phyloP scores from a whole-genome alignment of 2,113 vertebrate species.

The Heteronetta atricapilla region DNA sequence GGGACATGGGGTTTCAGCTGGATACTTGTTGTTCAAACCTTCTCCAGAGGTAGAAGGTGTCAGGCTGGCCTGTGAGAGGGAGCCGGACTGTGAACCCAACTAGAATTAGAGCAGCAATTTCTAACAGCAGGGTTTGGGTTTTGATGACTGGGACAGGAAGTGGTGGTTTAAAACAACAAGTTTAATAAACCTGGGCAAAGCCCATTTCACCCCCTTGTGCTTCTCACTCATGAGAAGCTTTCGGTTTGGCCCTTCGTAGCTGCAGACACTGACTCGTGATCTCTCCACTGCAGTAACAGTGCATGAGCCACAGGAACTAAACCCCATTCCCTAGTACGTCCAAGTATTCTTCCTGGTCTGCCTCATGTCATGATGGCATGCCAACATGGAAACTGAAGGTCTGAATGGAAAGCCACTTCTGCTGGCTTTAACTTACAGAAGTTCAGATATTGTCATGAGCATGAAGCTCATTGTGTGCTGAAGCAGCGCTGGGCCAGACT shows the following conservation, averaged over 20 bases:
- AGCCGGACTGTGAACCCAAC: background rate
- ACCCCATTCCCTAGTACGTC: constrained; percentile 5
- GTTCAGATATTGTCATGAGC: background rate
- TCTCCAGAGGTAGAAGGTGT: background rate
- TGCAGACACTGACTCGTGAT: background rate
- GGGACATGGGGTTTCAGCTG: background rate
- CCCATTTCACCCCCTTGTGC: background rate
- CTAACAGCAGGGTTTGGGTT: background rate
- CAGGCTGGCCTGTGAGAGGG: background rate
- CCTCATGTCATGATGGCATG: constrained; percentile 5
- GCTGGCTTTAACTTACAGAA: background rate
- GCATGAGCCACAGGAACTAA: background rate
- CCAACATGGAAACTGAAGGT: constrained; percentile 18
- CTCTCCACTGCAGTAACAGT: background rate
- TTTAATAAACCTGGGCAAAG: background rate
- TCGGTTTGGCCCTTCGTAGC: background rate
- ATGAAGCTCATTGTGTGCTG: fast-evolving
- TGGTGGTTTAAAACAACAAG: background rate
- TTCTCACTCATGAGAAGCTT: background rate
- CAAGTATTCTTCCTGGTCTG: background rate
- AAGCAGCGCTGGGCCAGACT: background rate
- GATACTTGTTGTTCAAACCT: background rate
- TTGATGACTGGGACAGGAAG: background rate
- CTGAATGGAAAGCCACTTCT: constrained; percentile 37
- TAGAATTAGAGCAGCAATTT: background rate